Base-by-base conservation (phyloP, 2,888 invertebrate species). In the Eilema griseolum region DNA sequence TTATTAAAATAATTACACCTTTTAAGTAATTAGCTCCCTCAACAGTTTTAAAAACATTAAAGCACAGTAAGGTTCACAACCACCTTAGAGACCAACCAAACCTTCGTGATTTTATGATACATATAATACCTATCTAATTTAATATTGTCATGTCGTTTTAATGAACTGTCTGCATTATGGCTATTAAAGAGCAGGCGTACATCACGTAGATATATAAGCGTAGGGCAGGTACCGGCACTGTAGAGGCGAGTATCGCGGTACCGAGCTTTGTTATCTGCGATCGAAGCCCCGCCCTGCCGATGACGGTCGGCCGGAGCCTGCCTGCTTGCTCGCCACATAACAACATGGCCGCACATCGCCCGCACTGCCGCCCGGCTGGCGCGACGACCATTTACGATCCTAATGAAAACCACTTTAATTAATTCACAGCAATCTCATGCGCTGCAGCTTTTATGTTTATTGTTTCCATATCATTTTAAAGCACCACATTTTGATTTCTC, bases 351-450 rank as follows among this genome's bases (percentile, higher is more conserved):
- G 81, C 83, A 69, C 85, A 82, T 80, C 83, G 71, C 69, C 65
- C 76, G 73, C 75, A 71, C 74, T 81, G 68, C 67, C 61, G 60
- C 69, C 41, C 60, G 28, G 20, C 52, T 62, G 85, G 77, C 85
- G 82, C 85, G 75, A 84, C 83, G 78, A 78, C 78, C 87, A 78
- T 93, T 92, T 93, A 93, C 91, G 87, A 86, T 89, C 90, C 90
- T 93, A 93, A 94, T 93, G 93, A 94, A 94, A 94, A 90, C 90
- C 93, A 94, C 93, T 93, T 91, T 94, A 94, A 95, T 95, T 94
- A 95, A 94, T 95, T 93, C 95, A 92, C 94, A 92, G 92, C 93
- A 93, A 94, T 94, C 94, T 92, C 93, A 91, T 88, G 89, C 89
- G 89, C 86, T 85, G 86, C 88, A 86, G 92, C 92, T 94, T 94